phyloP scores from a whole-genome alignment of 2,113 vertebrate species.

The Forbesichthys papilliferus region DNA sequence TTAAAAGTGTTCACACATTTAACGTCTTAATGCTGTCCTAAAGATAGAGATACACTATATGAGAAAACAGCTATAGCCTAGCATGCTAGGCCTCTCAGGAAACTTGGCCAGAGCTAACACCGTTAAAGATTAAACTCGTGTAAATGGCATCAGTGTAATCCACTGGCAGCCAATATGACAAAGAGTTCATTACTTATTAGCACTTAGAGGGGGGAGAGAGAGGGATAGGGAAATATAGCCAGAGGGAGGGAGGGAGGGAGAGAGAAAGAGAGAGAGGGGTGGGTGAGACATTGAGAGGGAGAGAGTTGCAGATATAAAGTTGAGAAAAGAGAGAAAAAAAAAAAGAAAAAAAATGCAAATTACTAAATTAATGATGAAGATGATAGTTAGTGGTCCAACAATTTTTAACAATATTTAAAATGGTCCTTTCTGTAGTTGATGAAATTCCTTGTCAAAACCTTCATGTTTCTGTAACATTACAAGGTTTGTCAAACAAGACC shows the following conservation, averaged over 20 bases:
- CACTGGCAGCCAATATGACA: constrained; percentile 48
- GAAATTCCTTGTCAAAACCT: no score
- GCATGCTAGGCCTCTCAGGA: neutral
- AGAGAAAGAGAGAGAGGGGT: neutral
- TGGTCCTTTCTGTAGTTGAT: no score
- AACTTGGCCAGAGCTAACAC: constrained; percentile 33
- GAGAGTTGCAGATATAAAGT: neutral
- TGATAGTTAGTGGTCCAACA: no score
- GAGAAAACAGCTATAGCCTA: neutral
- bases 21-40: constrained; percentile 25
- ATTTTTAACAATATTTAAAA: no score
- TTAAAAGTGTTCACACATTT: constrained; percentile 28
- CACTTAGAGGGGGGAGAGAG: constrained; percentile 3
- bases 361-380: no score
- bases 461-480: no score
- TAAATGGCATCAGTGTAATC: constrained; percentile 51
- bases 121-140: constrained; percentile 55
- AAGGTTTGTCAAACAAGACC: no score
- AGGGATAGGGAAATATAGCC: neutral
- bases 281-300: neutral
- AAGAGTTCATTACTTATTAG: constrained; percentile 33
- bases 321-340: no score
- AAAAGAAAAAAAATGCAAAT: neutral
- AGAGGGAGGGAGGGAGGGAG: constrained; percentile 7
- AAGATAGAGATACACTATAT: constrained; percentile 28